Evolutionary conservation across 1,140 invertebrate genomes (phyloP).

Genomic region (Homarus americanus): DNA sequence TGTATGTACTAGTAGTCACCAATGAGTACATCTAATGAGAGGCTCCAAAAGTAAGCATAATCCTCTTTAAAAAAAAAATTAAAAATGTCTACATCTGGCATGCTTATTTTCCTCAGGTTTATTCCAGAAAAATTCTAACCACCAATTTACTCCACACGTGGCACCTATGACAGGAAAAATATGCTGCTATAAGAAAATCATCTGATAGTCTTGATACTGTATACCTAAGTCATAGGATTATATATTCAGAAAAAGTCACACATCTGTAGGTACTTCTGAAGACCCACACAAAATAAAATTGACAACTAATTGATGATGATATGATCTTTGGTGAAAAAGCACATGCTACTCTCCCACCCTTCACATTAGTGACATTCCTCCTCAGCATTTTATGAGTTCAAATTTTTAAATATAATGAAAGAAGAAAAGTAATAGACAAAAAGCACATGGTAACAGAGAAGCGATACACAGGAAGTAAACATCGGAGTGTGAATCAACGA

Average conservation of each 20-base stretch:
- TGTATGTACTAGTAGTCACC: too few relatives aligned
- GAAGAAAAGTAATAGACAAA: background rate
- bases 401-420: background rate
- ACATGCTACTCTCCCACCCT: too few relatives aligned
- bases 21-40: background rate
- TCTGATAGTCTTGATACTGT: background rate
- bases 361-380: background rate
- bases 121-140: background rate
- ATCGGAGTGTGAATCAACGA: background rate
- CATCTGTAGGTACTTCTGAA: background rate
- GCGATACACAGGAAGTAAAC: background rate
- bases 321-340: too few relatives aligned
- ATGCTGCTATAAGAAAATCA: slow-evolving; percentile 23
- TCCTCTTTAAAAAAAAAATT: too few relatives aligned
- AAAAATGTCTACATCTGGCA: background rate
- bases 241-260: background rate
- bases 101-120: background rate
- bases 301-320: too few relatives aligned
- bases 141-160: slow-evolving; percentile 62
- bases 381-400: background rate
- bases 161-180: slow-evolving; percentile 39
- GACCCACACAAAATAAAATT: background rate
- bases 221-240: too few relatives aligned
- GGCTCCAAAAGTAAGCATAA: background rate
- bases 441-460: background rate